Evolutionary conservation across 2,797 vertebrate species (phyloP).

Genomic region (Xenops minutus): DNA sequence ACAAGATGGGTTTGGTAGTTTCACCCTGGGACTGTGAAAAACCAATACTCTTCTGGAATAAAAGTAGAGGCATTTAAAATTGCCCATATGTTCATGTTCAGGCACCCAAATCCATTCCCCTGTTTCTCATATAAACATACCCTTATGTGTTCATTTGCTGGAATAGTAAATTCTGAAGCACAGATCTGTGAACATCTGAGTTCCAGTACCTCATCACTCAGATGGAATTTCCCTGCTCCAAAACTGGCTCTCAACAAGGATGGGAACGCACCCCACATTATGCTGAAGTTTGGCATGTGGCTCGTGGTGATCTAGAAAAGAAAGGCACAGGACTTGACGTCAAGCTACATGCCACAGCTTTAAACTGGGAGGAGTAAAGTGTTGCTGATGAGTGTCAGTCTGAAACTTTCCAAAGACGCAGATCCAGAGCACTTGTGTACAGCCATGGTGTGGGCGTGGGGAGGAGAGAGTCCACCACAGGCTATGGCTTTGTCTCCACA

Average conservation of each 20-base stretch:
- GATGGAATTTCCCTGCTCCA: neutral
- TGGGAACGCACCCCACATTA: neutral
- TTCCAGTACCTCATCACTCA: neutral
- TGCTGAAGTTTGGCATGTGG: neutral
- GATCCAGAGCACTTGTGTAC: neutral
- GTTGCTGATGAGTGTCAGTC: neutral
- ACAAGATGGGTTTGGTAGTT: neutral
- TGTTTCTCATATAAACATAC: neutral
- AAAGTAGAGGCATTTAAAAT: neutral
- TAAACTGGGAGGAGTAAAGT: neutral
- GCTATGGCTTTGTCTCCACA: neutral
- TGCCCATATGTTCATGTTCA: neutral
- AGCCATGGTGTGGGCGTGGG: neutral
- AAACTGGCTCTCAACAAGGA: neutral
- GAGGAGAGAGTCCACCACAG: neutral
- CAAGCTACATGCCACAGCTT: neutral
- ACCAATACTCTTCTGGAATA: neutral
- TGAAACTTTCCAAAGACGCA: neutral
- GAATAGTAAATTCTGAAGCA: neutral
- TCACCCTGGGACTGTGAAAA: neutral
- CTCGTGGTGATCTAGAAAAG: neutral
- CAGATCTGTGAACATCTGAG: neutral
- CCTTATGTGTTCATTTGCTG: neutral
- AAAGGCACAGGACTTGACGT: neutral
- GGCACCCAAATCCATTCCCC: neutral